phyloP scores from a whole-genome alignment of 2,113 vertebrate species.

The Parus major region DNA sequence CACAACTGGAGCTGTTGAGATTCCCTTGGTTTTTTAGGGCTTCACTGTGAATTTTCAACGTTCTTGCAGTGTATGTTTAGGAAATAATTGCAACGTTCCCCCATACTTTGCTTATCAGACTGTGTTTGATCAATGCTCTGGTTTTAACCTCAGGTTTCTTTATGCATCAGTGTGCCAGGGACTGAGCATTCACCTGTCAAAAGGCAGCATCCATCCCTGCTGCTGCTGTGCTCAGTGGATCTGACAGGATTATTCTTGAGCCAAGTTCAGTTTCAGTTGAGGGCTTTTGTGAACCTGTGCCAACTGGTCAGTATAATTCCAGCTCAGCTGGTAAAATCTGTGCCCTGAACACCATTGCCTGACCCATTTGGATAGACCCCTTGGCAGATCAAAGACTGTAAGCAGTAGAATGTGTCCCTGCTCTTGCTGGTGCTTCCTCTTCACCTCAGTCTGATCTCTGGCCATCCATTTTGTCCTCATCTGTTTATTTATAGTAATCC shows the following conservation, averaged over 20 bases:
- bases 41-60: background rate
- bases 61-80: background rate
- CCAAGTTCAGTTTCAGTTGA: slow-evolving; percentile 53
- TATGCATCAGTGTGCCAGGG: background rate
- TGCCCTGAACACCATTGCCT: background rate
- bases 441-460: background rate
- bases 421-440: background rate
- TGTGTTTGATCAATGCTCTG: background rate
- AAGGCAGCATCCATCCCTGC: background rate
- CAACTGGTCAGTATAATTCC: slow-evolving; percentile 40
- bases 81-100: background rate
- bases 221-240: background rate
- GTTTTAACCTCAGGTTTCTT: background rate
- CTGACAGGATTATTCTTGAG: slow-evolving; percentile 40
- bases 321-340: slow-evolving; percentile 27
- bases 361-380: background rate
- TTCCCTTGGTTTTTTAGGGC: background rate
- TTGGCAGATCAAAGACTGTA: background rate
- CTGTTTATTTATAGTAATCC: slow-evolving; percentile 40
- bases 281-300: background rate
- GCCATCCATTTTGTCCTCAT: background rate
- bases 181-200: slow-evolving; percentile 30
- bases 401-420: background rate
- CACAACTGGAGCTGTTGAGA: background rate
- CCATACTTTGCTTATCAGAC: background rate